These are phyloP conservation scores for Drosophila melanogaster DNA, from an alignment of 1,140 invertebrate genomes.

Conservation along the genomic window DNA sequence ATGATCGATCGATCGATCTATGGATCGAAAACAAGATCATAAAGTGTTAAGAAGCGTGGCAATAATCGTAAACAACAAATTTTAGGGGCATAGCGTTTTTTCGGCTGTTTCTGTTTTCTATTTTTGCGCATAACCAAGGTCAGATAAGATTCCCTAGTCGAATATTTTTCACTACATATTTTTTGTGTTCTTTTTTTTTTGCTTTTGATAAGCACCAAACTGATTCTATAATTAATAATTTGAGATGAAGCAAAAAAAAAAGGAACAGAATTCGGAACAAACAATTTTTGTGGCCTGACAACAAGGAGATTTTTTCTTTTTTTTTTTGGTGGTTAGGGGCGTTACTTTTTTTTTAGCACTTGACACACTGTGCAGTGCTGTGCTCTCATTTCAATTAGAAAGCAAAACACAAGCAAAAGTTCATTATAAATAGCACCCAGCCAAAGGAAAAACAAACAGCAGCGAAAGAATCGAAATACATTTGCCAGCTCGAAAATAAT, in stretches of 20 bases:
- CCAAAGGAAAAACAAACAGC: constrained; percentile 23
- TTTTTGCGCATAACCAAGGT: constrained; percentile 47
- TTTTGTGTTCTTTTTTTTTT: constrained; percentile 13
- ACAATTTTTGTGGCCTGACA: constrained; percentile 37
- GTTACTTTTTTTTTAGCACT: constrained; percentile 16
- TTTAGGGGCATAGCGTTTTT: constrained; percentile 41
- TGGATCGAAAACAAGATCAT: constrained; percentile 70
- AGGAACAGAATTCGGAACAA: constrained; percentile 15
- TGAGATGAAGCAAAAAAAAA: constrained; percentile 24
- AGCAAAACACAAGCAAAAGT: constrained; percentile 59
- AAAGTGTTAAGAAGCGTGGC: constrained; percentile 47
- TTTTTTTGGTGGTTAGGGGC: background rate
- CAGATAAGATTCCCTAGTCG: constrained; percentile 40
- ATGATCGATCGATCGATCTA: constrained; percentile 38
- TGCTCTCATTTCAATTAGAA: constrained; percentile 60
- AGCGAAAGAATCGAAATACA: constrained; percentile 39
- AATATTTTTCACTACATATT: constrained; percentile 28
- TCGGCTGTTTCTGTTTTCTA: constrained; percentile 41
- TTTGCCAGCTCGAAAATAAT: constrained; percentile 39
- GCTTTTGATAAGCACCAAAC: constrained; percentile 46
- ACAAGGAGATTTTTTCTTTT: background rate
- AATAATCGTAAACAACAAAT: constrained; percentile 59
- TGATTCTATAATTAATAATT: constrained; percentile 44
- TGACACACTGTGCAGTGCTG: constrained; percentile 57
- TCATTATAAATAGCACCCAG: constrained; percentile 75